Conservation (phyloP, 1,140 invertebrate species). For the Panagrolaimus sp. region DNA sequence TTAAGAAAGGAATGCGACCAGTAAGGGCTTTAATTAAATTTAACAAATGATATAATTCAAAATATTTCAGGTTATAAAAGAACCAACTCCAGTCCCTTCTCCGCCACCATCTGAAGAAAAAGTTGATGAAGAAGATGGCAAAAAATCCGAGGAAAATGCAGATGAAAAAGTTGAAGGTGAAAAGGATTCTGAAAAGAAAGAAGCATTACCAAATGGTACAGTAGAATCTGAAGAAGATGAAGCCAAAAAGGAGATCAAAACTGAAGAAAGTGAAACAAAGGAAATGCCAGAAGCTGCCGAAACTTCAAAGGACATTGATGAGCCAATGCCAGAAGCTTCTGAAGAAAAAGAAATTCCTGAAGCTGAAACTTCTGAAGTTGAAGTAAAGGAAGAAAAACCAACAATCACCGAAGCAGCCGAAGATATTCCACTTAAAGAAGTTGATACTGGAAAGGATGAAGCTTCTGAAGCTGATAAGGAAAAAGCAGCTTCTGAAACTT, state of each 20-base stretch:
- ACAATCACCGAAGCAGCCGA: conserved; percentile 20
- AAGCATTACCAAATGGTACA: conserved; percentile 10
- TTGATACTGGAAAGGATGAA: conserved; percentile 19
- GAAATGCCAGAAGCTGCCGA: not conserved
- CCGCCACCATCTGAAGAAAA: too few relatives aligned
- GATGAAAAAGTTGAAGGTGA: conserved; percentile 29
- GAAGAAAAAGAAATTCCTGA: conserved; percentile 17
- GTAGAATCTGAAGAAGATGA: not conserved
- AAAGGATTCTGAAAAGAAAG: conserved; percentile 14
- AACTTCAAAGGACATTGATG: not conserved
- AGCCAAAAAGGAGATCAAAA: not conserved
- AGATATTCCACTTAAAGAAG: not conserved
- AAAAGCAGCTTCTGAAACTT: too few relatives aligned
- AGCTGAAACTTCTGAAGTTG: conserved; percentile 11
- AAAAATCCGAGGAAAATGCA: not conserved
- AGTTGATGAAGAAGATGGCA: not conserved
- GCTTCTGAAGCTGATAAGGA: conserved; percentile 19
- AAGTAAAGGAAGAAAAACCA: conserved; percentile 19
- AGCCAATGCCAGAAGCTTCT: conserved; percentile 19
- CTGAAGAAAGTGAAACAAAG: conserved; percentile 16
- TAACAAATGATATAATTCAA: not conserved
- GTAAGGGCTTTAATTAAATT: not conserved
- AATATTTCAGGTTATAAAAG: not conserved
- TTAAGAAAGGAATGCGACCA: conserved; percentile 12
- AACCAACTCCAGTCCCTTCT: too few relatives aligned